These are phyloP conservation scores for Hydractinia symbiolongicarpus DNA, from an alignment of 30 jellyfish, hydroid and myxozoan genomes.

Conservation along the genomic window DNA sequence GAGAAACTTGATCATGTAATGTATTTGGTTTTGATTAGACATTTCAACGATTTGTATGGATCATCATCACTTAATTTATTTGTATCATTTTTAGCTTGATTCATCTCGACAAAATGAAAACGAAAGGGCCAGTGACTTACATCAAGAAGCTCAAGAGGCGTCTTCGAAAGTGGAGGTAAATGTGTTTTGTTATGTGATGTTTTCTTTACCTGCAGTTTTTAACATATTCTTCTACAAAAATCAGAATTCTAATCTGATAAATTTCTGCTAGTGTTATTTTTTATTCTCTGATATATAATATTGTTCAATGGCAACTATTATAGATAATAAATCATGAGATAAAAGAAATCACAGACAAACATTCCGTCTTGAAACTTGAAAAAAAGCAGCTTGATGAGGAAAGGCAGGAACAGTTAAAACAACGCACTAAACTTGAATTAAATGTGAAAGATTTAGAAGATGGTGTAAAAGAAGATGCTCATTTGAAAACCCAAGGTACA, in stretches of 20 bases:
- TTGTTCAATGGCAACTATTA: not conserved
- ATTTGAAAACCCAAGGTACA: slow-evolving; percentile 37
- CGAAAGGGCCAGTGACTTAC: slow-evolving; percentile 70
- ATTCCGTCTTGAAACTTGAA: slow-evolving; percentile 42
- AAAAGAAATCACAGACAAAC: slow-evolving; percentile 57
- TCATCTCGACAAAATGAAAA: slow-evolving; percentile 68
- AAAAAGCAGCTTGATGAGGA: slow-evolving; percentile 73
- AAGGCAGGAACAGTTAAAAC: slow-evolving; percentile 46
- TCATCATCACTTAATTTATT: not conserved
- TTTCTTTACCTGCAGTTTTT: too few species aligned
- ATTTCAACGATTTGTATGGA: not conserved
- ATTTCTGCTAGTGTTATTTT: too few species aligned
- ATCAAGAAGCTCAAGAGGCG: slow-evolving; percentile 82
- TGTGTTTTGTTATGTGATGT: not conserved
- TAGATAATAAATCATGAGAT: slow-evolving; percentile 47
- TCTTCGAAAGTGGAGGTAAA: slow-evolving; percentile 66
- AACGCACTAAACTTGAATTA: slow-evolving; percentile 71
- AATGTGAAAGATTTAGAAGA: slow-evolving; percentile 83
- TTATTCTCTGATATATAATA: too few species aligned
- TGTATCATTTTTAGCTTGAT: slow-evolving; percentile 57
- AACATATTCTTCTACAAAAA: too few species aligned
- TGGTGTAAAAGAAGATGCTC: slow-evolving; percentile 74
- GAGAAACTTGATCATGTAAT: slow-evolving; percentile 85
- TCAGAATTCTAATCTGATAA: too few species aligned
- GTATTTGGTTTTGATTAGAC: not conserved